phyloP scores from a whole-genome alignment of 1,140 invertebrate genomes.

The Brachionus manjavacas region DNA sequence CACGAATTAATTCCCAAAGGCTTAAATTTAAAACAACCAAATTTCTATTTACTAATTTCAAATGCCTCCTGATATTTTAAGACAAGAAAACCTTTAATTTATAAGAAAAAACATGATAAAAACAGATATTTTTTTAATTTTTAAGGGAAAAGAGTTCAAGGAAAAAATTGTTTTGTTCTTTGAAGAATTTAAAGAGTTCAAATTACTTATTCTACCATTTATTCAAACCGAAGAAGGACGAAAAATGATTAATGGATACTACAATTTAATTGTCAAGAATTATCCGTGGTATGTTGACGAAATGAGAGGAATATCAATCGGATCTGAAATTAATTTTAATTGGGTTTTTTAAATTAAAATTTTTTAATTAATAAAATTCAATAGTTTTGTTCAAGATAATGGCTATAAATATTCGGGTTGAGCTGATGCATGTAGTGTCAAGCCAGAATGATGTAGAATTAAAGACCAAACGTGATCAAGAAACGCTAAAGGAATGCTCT shows the following conservation, averaged over 20 bases:
- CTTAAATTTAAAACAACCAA: too few species aligned
- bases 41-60: too few species aligned
- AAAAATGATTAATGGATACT: not conserved
- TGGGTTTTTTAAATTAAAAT: not conserved
- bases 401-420: conserved; percentile 20
- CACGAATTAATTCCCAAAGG: too few species aligned
- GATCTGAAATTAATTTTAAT: conserved; percentile 16
- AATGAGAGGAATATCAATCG: conserved; percentile 24
- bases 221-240: not conserved
- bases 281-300: conserved; percentile 41
- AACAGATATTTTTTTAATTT: not conserved
- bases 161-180: not conserved
- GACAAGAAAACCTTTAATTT: too few species aligned
- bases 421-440: not conserved
- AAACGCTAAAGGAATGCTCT: not conserved
- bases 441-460: not conserved
- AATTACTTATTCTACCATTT: not conserved
- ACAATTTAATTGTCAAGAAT: not conserved
- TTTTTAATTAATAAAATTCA: not conserved
- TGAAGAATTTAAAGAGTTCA: conserved; percentile 29
- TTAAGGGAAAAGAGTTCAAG: conserved; percentile 14
- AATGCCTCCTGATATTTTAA: too few species aligned
- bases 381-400: not conserved
- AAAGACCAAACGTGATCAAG: not conserved
- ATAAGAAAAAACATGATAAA: not conserved